These are phyloP conservation scores for Cryptosula pallasiana DNA, from an alignment of 2,888 invertebrate species.

Conservation along the genomic window DNA sequence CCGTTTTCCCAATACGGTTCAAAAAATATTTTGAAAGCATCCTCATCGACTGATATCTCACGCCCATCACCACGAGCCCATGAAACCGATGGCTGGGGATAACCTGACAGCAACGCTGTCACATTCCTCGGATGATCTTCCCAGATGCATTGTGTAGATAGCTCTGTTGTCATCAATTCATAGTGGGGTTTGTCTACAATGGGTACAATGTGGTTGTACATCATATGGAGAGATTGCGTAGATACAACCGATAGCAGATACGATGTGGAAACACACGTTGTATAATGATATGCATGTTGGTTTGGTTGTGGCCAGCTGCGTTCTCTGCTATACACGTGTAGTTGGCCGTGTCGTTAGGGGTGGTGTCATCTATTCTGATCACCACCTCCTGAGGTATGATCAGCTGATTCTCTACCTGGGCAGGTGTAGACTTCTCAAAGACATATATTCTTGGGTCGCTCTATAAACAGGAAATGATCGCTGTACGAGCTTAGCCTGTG, in stretches of 20 bases:
- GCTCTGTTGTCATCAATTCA: neutral
- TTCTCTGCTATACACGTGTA: slow-evolving; percentile 19
- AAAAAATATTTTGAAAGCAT: neutral
- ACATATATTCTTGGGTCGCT: neutral
- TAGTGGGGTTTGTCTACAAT: neutral
- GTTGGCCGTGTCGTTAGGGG: slow-evolving; percentile 14
- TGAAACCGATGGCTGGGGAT: neutral
- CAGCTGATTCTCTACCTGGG: neutral
- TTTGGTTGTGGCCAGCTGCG: slow-evolving; percentile 10
- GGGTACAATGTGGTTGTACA: neutral
- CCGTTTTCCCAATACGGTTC: slow-evolving; percentile 22
- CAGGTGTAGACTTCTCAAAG: neutral
- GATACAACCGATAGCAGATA: neutral
- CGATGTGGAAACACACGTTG: neutral
- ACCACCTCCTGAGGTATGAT: slow-evolving; percentile 13
- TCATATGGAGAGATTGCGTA: neutral
- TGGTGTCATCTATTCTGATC: neutral
- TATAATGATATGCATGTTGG: slow-evolving; percentile 3
- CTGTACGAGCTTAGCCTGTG: no score
- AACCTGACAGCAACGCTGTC: neutral
- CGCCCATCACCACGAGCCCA: neutral
- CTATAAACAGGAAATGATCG: neutral
- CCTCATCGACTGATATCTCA: neutral
- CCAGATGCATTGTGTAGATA: slow-evolving; percentile 15
- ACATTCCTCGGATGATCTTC: slow-evolving; percentile 19